phyloP scores from a whole-genome alignment of 2,797 vertebrate genomes.

The Tragopan temminckii region DNA sequence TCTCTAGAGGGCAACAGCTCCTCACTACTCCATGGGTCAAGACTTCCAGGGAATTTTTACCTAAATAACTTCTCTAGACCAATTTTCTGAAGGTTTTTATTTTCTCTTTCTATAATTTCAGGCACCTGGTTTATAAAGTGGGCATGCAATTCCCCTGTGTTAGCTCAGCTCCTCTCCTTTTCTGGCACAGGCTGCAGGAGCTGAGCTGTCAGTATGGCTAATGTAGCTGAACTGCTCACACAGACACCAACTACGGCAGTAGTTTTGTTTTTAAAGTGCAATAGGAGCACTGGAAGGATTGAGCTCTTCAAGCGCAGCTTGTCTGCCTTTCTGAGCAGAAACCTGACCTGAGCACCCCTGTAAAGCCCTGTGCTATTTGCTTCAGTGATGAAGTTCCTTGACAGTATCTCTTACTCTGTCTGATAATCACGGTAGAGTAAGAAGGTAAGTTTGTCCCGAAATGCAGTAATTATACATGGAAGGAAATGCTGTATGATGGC shows the following conservation, averaged over 20 bases:
- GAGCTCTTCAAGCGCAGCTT: constrained; percentile 26
- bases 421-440: not conserved
- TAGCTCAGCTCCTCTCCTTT: not conserved
- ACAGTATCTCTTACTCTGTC: not conserved
- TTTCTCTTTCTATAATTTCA: not conserved
- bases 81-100: not conserved
- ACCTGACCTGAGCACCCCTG: not conserved
- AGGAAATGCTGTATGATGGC: not conserved
- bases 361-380: not conserved
- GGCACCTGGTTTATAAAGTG: not conserved
- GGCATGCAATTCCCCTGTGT: fast-evolving
- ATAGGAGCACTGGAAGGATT: not conserved
- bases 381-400: not conserved
- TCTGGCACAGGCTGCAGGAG: not conserved
- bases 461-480: not conserved
- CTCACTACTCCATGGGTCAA: not conserved
- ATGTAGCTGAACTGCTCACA: not conserved
- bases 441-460: not conserved
- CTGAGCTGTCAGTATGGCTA: not conserved
- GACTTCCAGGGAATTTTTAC: not conserved
- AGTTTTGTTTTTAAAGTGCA: not conserved
- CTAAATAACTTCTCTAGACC: not conserved
- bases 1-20: not conserved
- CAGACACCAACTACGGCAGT: not conserved
- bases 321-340: constrained; percentile 6